phyloP scores from a whole-genome alignment of 2,888 invertebrate genomes.

The Sarcophaga subvicina region DNA sequence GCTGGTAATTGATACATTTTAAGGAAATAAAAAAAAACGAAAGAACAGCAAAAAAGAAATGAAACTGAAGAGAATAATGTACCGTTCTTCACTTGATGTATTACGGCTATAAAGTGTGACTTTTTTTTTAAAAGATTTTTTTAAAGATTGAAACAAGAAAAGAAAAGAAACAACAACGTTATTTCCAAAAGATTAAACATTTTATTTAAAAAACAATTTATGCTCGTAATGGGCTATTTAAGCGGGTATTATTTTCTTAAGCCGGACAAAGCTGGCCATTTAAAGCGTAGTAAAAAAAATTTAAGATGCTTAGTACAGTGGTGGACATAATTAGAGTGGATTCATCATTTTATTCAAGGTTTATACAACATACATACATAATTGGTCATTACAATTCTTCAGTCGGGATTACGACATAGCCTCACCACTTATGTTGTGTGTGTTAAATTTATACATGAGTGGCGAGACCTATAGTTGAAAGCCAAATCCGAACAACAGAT shows the following conservation, averaged over 20 bases:
- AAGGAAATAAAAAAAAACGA: slow-evolving; percentile 26
- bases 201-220: background rate
- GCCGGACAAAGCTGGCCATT: background rate
- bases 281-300: no score
- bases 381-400: no score
- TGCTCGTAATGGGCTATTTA: slow-evolving; percentile 15
- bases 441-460: no score
- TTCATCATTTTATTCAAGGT: no score
- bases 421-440: no score
- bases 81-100: slow-evolving; percentile 24
- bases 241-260: background rate
- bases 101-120: background rate
- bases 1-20: slow-evolving; percentile 66
- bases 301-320: no score
- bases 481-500: no score
- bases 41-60: background rate
- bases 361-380: no score
- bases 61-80: background rate
- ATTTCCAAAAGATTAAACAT: background rate
- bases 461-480: no score
- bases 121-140: background rate
- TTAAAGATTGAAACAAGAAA: background rate
- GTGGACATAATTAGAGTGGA: no score
- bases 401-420: no score
- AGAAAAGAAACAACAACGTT: background rate